A percentile compares a stretch with the other conserved stretches of the same genome.
These are phyloP conservation scores for Heliconius charithonia DNA, from an alignment of 2,888 invertebrate species.

Conservation along the genomic window DNA sequence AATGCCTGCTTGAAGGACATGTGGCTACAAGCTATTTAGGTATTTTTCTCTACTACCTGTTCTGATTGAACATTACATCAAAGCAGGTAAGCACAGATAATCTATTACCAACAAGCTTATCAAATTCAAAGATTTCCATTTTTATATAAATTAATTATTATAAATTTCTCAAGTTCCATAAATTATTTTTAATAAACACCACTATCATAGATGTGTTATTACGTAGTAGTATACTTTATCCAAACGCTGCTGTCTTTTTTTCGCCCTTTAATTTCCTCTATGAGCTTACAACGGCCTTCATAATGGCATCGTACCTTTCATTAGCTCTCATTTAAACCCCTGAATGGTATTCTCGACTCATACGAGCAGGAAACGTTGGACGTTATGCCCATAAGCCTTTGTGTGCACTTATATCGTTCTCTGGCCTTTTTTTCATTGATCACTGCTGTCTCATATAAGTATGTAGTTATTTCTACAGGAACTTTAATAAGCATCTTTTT, in stretches of 20 bases:
- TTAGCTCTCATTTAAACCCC: constrained; percentile 76
- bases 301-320: constrained; percentile 80
- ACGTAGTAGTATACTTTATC: constrained; percentile 35
- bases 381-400: constrained; percentile 70
- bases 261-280: constrained; percentile 79
- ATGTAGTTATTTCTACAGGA: constrained; percentile 57
- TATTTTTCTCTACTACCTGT: too few relatives aligned
- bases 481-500: constrained; percentile 62
- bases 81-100: too few relatives aligned
- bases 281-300: constrained; percentile 78
- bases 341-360: constrained; percentile 72
- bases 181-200: neutral
- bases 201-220: constrained; percentile 19
- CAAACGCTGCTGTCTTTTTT: constrained; percentile 55
- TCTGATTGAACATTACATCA: too few relatives aligned
- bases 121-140: neutral
- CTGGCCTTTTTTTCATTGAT: constrained; percentile 66
- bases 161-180: neutral
- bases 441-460: constrained; percentile 60
- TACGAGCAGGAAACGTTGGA: constrained; percentile 75
- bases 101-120: too few relatives aligned
- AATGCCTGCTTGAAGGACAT: too few relatives aligned
- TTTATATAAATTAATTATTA: neutral
- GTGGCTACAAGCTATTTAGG: too few relatives aligned
- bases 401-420: constrained; percentile 66